phyloP scores from a whole-genome alignment of 2,888 invertebrate species.

The Tineola bisselliella region DNA sequence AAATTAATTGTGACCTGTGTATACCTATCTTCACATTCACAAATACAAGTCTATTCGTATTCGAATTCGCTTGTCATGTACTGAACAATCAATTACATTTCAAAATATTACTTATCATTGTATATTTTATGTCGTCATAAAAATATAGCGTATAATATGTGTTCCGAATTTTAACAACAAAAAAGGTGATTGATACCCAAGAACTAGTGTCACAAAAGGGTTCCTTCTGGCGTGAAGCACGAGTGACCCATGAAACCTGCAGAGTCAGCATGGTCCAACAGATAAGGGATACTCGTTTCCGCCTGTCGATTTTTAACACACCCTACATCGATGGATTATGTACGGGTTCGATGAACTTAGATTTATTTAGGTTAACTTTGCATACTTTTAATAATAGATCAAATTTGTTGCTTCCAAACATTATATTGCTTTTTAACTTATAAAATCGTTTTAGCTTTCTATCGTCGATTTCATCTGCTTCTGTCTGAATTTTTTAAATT shows the following conservation, averaged over 20 bases:
- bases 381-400: neutral
- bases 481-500: neutral
- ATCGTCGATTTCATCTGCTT: no score
- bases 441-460: no score
- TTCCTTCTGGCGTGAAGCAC: neutral
- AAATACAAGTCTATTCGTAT: no score
- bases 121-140: neutral
- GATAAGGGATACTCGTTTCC: slow-evolving; percentile 11
- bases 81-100: neutral
- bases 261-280: neutral
- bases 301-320: slow-evolving; percentile 11
- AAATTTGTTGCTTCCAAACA: no score
- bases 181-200: slow-evolving; percentile 7
- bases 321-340: slow-evolving; percentile 8
- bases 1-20: no score
- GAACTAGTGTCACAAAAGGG: neutral
- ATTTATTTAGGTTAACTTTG: neutral
- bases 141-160: neutral
- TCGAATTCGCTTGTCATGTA: neutral
- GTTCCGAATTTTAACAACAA: neutral
- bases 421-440: no score
- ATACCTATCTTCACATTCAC: no score
- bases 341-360: neutral
- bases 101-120: neutral
- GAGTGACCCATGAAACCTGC: neutral